Evolutionary conservation across 2,888 invertebrate genomes (phyloP).

Genomic region (Zeuzera pyrina): DNA sequence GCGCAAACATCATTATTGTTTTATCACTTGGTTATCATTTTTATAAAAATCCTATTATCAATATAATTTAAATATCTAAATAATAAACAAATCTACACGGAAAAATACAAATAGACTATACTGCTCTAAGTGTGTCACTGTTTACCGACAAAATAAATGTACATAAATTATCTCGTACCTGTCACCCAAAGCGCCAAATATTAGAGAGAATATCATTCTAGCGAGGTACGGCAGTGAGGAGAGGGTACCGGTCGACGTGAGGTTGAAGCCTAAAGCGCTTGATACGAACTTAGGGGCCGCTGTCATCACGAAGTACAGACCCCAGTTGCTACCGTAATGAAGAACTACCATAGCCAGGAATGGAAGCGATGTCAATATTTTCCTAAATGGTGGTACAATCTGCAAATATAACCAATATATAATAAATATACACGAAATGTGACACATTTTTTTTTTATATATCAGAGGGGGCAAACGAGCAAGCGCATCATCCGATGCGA

Average conservation of each 20-base stretch:
- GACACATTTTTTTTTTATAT: too few relatives aligned
- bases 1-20: too few relatives aligned
- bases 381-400: conserved; percentile 76
- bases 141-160: too few relatives aligned
- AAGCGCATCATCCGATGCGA: too few relatives aligned
- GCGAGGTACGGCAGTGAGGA: conserved; percentile 81
- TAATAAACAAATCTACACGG: too few relatives aligned
- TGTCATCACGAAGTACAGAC: conserved; percentile 82
- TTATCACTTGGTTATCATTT: too few relatives aligned
- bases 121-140: too few relatives aligned
- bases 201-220: conserved; percentile 78
- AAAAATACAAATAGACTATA: too few relatives aligned
- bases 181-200: conserved; percentile 82
- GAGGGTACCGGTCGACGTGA: conserved; percentile 79
- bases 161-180: conserved; percentile 37
- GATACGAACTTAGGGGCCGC: conserved; percentile 84
- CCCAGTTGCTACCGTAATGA: conserved; percentile 85
- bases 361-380: conserved; percentile 77
- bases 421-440: neutral
- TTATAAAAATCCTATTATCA: too few relatives aligned
- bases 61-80: too few relatives aligned
- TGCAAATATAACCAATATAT: conserved; percentile 32
- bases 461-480: too few relatives aligned
- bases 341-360: conserved; percentile 78
- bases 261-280: conserved; percentile 79